Evolutionary conservation across 2,888 invertebrate species (phyloP), one percentile per base, ranked within the genome.

Genomic region (Phytoseiulus persimilis): DNA sequence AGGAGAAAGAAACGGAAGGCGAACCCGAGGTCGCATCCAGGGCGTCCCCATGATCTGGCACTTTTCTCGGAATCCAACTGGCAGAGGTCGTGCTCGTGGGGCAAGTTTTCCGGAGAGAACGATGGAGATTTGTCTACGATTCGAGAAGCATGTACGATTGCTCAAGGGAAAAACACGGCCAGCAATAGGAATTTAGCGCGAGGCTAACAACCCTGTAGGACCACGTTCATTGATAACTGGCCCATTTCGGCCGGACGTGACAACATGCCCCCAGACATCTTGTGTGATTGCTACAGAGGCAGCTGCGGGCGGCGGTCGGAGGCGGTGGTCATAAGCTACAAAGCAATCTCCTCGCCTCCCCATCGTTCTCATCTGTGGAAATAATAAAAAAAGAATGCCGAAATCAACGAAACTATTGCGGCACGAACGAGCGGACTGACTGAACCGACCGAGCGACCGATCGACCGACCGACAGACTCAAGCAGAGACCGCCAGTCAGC

Each of bases 181-280:
- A 14, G 65, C 65, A 65, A 65, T 65, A 28, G 65, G 65, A 65
- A 65, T 65, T 65, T 65, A 65, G 65, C 65, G 65, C 65, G 65
- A 65, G 65, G 65, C 65, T 65, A 65, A 65, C 65, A 65, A 28
- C 65, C 65, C 65, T 6, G 65, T 65, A 65, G 65, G 65, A 65
- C n/a, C 65, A 65, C 65, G 65, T 65, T 65, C 87, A 87, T 87
- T 87, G 87, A 87, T 31, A 87, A 87, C 87, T 87, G 87, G 87
- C 87, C 33, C 87, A 87, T 87, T 87, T 87, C 33, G 87, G 39
- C 39, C 39, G 45, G 33, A 87, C 87, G 87, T 87, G 87, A 87
- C 87, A 32, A 87, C 87, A 87, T 87, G 39, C 39, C 32, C 32
- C 87, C 87, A 33, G 45, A 87, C 87, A 87, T 87, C 87, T 87